Conservation (phyloP, 2,888 invertebrate species). For the Dione juno region DNA sequence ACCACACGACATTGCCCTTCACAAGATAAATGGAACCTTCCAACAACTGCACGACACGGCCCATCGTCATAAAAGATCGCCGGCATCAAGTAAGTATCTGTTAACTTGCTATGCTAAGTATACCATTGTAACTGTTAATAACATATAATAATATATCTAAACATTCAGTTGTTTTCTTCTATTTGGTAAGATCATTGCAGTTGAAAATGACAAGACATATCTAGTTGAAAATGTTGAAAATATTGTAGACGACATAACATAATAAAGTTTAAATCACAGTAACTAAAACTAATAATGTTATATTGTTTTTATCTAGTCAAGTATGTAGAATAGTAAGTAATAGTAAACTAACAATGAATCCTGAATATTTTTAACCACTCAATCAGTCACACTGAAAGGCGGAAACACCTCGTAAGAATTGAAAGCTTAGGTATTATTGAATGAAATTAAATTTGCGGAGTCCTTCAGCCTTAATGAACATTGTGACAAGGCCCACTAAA, state of each 20-base stretch:
- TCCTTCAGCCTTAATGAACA: constrained; percentile 45
- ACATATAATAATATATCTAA: not conserved
- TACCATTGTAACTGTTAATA: constrained; percentile 6
- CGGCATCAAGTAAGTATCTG: constrained; percentile 52
- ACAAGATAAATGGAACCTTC: constrained; percentile 81
- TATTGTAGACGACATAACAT: not conserved
- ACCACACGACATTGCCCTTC: constrained; percentile 78
- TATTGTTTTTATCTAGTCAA: not conserved
- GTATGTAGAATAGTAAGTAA: not conserved
- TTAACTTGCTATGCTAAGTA: not conserved
- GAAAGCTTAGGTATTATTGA: constrained; percentile 36
- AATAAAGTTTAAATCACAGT: not conserved
- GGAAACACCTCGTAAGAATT: constrained; percentile 40
- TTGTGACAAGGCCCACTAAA: constrained; percentile 34
- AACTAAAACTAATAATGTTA: too few relatives aligned
- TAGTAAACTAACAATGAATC: not conserved
- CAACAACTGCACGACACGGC: constrained; percentile 77
- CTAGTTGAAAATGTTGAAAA: too few relatives aligned
- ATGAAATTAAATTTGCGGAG: constrained; percentile 33
- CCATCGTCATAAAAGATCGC: constrained; percentile 76
- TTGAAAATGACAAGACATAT: too few relatives aligned
- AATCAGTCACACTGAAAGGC: constrained; percentile 40
- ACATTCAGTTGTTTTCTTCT: not conserved
- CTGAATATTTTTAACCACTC: not conserved
- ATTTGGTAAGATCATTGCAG: not conserved